These are phyloP conservation scores for Druceiella hillmani DNA, from an alignment of 2,888 invertebrate species.

Conservation along the genomic window DNA sequence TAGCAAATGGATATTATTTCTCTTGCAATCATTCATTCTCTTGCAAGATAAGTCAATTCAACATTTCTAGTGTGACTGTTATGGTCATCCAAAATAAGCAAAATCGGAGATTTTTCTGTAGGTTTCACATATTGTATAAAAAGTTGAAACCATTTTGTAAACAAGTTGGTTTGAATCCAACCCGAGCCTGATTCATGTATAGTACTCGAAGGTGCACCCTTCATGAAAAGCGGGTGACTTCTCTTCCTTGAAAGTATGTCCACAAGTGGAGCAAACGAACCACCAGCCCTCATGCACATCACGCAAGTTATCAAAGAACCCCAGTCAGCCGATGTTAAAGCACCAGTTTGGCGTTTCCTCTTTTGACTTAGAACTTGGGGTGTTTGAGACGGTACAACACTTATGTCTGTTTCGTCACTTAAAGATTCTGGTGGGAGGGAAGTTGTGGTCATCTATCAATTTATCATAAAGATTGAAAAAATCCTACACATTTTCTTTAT, in stretches of 20 bases:
- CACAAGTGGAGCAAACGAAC: slow-evolving; percentile 23
- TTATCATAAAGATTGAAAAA: slow-evolving; percentile 6
- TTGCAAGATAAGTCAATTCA: too few species aligned
- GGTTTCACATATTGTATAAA: too few species aligned
- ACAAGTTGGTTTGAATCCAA: too few species aligned
- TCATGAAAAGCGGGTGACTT: slow-evolving; percentile 20
- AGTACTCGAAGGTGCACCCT: slow-evolving; percentile 22
- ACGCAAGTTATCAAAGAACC: slow-evolving; percentile 25
- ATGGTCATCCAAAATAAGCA: too few species aligned
- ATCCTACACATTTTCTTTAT: slow-evolving; percentile 3
- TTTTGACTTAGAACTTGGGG: slow-evolving; percentile 26
- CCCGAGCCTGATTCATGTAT: slow-evolving; percentile 16
- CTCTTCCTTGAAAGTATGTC: slow-evolving; percentile 24
- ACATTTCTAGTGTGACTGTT: too few species aligned
- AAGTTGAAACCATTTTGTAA: too few species aligned
- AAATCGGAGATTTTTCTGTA: too few species aligned
- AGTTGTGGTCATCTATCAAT: slow-evolving; percentile 4
- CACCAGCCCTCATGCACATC: slow-evolving; percentile 21
- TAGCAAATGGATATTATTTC: too few species aligned
- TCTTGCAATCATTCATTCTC: too few species aligned
- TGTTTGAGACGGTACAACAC: slow-evolving; percentile 27
- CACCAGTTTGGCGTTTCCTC: slow-evolving; percentile 29
- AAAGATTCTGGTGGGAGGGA: slow-evolving; percentile 26
- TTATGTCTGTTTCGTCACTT: slow-evolving; percentile 32
- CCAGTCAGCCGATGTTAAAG: slow-evolving; percentile 29